Evolutionary conservation across 2,797 vertebrate species (phyloP).

Genomic region (Enoplosus armatus): DNA sequence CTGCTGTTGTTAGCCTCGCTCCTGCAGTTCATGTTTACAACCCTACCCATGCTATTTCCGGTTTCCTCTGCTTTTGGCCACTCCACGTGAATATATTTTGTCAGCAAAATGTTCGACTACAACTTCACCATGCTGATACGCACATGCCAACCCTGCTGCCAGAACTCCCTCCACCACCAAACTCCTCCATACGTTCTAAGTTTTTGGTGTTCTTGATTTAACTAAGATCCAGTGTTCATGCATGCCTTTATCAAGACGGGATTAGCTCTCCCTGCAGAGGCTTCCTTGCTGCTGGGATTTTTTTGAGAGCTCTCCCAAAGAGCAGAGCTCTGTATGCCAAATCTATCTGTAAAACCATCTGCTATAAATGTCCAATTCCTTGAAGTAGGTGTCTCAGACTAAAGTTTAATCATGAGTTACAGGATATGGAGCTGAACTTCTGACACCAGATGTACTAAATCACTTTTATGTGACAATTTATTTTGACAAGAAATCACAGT

Average conservation of each 20-base stretch:
- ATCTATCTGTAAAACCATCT: conserved; percentile 19
- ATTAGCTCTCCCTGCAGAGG: not conserved
- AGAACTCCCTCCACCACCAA: not conserved
- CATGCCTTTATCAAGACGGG: conserved; percentile 6
- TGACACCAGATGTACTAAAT: conserved; percentile 24
- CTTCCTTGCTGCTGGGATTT: not conserved
- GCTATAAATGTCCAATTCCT: not conserved
- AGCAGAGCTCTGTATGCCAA: not conserved
- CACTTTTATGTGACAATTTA: conserved; percentile 1
- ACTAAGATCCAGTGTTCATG: conserved; percentile 5
- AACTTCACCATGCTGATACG: not conserved
- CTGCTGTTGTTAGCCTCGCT: not conserved
- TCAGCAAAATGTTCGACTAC: conserved; percentile 7
- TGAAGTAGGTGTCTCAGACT: conserved; percentile 2
- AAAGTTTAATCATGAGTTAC: conserved; percentile 9
- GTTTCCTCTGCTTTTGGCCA: not conserved
- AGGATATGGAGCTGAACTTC: conserved; percentile 12
- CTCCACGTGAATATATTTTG: not conserved
- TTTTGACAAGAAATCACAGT: not conserved
- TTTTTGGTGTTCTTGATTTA: conserved; percentile 8
- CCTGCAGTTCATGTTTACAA: conserved; percentile 20
- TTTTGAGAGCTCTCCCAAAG: not conserved
- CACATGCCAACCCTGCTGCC: conserved; percentile 1
- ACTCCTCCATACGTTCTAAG: not conserved
- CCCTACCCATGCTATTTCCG: not conserved